Evolutionary conservation across 2,797 vertebrate genomes (phyloP).

Genomic region (Amphiprion clarkii): DNA sequence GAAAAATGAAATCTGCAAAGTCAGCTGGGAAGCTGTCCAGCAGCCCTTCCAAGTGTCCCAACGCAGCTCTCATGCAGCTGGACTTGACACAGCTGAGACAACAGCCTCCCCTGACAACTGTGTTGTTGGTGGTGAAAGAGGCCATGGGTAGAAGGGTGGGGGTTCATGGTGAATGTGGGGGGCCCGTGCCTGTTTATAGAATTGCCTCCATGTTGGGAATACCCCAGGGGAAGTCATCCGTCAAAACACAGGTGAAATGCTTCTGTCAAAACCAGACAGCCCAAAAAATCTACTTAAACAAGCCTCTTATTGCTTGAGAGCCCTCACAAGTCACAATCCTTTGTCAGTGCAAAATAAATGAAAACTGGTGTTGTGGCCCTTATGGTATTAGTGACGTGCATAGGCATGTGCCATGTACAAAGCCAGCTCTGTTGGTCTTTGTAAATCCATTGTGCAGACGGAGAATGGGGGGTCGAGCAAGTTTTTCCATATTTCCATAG

Average conservation of each 20-base stretch:
- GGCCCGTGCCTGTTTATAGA: constrained; percentile 35
- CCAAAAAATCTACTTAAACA: constrained; percentile 16
- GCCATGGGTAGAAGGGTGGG: constrained; percentile 8
- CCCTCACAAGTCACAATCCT: constrained; percentile 14
- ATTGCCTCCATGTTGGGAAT: constrained; percentile 20
- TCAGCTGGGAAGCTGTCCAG: constrained; percentile 55
- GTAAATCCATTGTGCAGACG: constrained; percentile 69
- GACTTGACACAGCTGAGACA: constrained; percentile 78
- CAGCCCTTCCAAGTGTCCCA: constrained; percentile 18
- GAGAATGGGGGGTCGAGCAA: constrained; percentile 56
- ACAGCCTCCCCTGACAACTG: constrained; percentile 77
- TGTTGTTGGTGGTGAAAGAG: constrained; percentile 53
- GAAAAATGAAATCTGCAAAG: constrained; percentile 48
- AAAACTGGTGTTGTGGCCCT: constrained; percentile 24
- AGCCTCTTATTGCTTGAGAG: constrained; percentile 18
- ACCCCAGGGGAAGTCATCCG: constrained; percentile 36
- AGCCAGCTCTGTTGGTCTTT: constrained; percentile 68
- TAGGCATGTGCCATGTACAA: constrained; percentile 68
- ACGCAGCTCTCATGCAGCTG: constrained; percentile 51
- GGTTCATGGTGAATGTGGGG: constrained; percentile 10
- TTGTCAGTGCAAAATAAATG: constrained; percentile 39
- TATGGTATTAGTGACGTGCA: constrained; percentile 50
- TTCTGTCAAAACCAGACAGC: constrained; percentile 50
- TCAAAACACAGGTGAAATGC: constrained; percentile 66
- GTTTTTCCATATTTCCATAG: constrained; percentile 75